Percentiles rank a stretch among this genome's conserved stretches.
Conservation (phyloP, 2,888 invertebrate genomes). For the Carpatolechia fugitivella region DNA sequence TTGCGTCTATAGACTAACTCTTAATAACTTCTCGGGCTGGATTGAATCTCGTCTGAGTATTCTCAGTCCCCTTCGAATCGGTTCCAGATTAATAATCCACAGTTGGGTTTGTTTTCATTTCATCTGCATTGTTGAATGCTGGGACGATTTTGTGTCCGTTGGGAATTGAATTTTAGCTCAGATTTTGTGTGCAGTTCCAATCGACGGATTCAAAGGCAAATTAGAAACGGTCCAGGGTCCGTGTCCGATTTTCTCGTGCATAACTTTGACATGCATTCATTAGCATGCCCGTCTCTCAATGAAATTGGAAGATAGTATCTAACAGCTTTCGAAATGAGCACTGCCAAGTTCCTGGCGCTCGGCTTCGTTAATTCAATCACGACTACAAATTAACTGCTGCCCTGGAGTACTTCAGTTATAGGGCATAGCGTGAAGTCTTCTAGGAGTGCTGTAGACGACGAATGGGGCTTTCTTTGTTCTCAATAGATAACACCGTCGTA, state of each 20-base stretch:
- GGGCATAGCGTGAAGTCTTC: constrained; percentile 25
- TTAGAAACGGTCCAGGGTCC: not conserved
- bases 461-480: no score
- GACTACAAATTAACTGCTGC: constrained; percentile 58
- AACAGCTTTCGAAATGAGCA: constrained; percentile 53
- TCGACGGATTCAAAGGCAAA: constrained; percentile 9
- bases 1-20: constrained; percentile 24
- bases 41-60: constrained; percentile 35
- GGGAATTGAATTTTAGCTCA: constrained; percentile 29
- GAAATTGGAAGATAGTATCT: constrained; percentile 46
- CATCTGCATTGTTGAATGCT: constrained; percentile 33
- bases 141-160: constrained; percentile 1
- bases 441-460: no score
- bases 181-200: not conserved
- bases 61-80: constrained; percentile 31
- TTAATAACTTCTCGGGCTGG: constrained; percentile 38
- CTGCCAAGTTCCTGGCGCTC: constrained; percentile 29
- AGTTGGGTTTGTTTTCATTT: constrained; percentile 44
- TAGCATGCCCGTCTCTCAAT: constrained; percentile 32
- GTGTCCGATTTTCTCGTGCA: constrained; percentile 13
- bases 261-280: constrained; percentile 28
- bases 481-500: no score
- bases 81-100: constrained; percentile 43
- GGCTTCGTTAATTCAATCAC: constrained; percentile 65
- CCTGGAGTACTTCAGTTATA: constrained; percentile 38